A percentile compares a stretch with the other conserved stretches of the same genome.
phyloP scores from a whole-genome alignment of 1,140 invertebrate genomes.

The Saccostrea echinata region DNA sequence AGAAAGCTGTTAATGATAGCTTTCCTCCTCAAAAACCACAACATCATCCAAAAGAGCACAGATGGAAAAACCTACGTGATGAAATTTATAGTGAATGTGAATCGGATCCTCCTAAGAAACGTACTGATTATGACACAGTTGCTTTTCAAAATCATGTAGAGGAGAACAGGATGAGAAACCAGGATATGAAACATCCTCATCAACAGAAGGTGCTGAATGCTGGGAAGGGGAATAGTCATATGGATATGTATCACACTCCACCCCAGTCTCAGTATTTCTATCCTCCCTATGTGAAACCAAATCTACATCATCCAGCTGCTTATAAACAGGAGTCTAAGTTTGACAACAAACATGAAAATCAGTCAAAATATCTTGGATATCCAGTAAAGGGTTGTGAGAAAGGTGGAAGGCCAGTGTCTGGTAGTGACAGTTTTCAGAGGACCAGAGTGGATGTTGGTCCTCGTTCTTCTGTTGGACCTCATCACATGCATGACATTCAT shows the following conservation, averaged over 20 bases:
- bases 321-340: background rate
- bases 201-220: background rate
- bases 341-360: background rate
- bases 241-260: background rate
- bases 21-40: conserved; percentile 23
- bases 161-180: background rate
- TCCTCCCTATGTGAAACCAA: conserved; percentile 23
- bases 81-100: conserved; percentile 37
- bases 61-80: conserved; percentile 11
- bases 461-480: background rate
- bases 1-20: conserved; percentile 39
- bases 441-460: background rate
- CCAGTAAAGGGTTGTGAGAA: background rate
- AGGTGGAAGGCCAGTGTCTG: background rate
- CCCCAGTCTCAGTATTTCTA: background rate
- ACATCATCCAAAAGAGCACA: background rate
- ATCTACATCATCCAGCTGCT: background rate
- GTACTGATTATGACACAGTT: background rate
- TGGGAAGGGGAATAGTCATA: background rate
- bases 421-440: background rate
- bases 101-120: background rate
- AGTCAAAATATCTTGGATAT: conserved; percentile 4
- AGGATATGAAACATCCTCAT: background rate
- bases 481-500: conserved; percentile 10
- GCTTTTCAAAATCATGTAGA: background rate